Evolutionary conservation across 2,113 vertebrate genomes (phyloP).

Genomic region (Neogale vison): DNA sequence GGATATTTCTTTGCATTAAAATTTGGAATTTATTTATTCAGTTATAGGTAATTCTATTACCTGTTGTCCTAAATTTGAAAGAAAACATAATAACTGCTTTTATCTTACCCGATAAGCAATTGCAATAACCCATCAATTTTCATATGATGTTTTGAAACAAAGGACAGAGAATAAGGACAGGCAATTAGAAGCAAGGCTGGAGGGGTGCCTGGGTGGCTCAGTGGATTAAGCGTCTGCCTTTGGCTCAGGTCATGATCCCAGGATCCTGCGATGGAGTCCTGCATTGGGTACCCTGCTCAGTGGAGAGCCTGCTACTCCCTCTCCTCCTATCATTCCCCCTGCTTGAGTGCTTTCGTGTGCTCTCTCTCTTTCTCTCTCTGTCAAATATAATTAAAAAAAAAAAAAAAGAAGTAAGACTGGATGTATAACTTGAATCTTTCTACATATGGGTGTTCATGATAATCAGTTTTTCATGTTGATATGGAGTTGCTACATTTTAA

Average conservation of each 20-base stretch:
- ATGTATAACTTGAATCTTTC: neutral
- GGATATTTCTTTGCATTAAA: neutral
- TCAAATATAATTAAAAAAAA: too few relatives aligned
- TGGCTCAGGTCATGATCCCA: neutral
- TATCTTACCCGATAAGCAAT: neutral
- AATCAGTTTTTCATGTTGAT: neutral
- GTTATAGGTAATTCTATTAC: neutral
- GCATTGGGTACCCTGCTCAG: too few relatives aligned
- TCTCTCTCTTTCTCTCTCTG: too few relatives aligned
- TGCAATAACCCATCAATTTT: neutral
- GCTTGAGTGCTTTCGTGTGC: too few relatives aligned
- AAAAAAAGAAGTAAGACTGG: too few relatives aligned
- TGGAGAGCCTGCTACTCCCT: too few relatives aligned
- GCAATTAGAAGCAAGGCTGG: fast-evolving
- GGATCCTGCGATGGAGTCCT: too few relatives aligned
- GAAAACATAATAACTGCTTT: neutral
- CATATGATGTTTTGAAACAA: neutral
- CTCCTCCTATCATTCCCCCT: too few relatives aligned
- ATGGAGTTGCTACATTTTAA: neutral
- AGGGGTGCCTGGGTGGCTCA: neutral
- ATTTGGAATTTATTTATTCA: neutral
- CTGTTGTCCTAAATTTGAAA: neutral
- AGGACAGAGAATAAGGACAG: neutral
- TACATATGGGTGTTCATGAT: neutral
- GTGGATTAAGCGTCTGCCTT: neutral